These are phyloP conservation scores for Penaeus vannamei DNA, from an alignment of 1,140 invertebrate species.

Conservation along the genomic window DNA sequence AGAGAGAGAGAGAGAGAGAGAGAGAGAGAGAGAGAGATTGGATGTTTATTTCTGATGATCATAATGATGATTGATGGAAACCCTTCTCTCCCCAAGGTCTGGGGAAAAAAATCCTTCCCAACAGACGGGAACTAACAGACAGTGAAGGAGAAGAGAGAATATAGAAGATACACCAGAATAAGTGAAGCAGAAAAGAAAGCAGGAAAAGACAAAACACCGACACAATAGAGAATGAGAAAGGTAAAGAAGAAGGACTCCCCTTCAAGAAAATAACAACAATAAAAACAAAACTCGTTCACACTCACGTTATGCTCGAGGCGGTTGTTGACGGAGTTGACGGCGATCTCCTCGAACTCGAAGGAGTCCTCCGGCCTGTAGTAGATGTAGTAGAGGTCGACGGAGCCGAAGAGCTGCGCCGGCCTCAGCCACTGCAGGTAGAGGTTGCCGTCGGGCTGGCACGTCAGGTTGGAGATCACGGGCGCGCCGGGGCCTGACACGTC, in stretches of 20 bases:
- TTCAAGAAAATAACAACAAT: background rate
- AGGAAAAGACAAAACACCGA: too few relatives aligned
- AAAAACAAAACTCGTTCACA: background rate
- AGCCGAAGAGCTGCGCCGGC: constrained; percentile 78
- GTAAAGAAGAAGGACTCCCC: background rate
- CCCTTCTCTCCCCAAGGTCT: too few relatives aligned
- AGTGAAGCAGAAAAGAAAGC: too few relatives aligned
- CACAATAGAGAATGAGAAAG: too few relatives aligned
- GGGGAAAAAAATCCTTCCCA: too few relatives aligned
- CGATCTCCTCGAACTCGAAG: constrained; percentile 64
- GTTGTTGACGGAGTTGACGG: constrained; percentile 64
- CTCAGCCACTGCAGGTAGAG: constrained; percentile 86
- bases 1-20: constrained; percentile 30
- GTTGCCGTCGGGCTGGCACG: constrained; percentile 83
- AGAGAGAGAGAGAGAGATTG: background rate
- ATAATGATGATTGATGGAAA: background rate
- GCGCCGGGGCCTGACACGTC: constrained; percentile 86
- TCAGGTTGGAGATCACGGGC: constrained; percentile 85
- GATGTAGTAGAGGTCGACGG: constrained; percentile 68
- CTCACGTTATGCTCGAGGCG: constrained; percentile 65
- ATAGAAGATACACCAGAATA: too few relatives aligned
- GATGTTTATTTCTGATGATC: background rate
- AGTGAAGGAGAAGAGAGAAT: too few relatives aligned
- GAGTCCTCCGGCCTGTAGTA: constrained; percentile 62
- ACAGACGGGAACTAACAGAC: too few relatives aligned